Conservation (phyloP, 2,888 invertebrate genomes). For the Tetrapedia diversipes region DNA sequence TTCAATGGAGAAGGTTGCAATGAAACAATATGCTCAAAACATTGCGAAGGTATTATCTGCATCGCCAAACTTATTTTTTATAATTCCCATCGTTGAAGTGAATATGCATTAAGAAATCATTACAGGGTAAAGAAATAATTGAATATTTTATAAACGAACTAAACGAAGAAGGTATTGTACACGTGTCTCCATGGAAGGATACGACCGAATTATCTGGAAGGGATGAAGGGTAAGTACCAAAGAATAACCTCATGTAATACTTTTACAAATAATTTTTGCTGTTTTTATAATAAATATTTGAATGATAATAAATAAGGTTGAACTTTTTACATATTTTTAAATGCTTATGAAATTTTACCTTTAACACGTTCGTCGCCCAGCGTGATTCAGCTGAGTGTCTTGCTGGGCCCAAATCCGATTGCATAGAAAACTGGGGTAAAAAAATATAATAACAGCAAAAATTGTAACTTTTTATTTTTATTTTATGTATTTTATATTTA, state of each 20-base stretch:
- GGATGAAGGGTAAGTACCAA: slow-evolving; percentile 61
- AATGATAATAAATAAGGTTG: too few species aligned
- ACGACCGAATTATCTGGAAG: slow-evolving; percentile 58
- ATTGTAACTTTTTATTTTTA: too few species aligned
- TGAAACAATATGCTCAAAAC: slow-evolving; percentile 96
- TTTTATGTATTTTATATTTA: too few species aligned
- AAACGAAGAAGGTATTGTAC: slow-evolving; percentile 88
- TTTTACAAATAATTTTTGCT: background rate
- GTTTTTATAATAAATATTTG: background rate
- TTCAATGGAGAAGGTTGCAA: slow-evolving; percentile 96
- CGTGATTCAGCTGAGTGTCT: too few species aligned
- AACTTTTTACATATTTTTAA: too few species aligned
- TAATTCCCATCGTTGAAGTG: background rate
- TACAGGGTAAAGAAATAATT: slow-evolving; percentile 95
- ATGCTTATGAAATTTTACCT: too few species aligned
- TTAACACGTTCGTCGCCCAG: too few species aligned
- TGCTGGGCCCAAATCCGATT: too few species aligned
- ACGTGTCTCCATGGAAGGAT: slow-evolving; percentile 86
- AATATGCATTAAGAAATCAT: background rate
- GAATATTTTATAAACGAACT: slow-evolving; percentile 93
- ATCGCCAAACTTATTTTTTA: background rate
- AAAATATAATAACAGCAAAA: too few species aligned
- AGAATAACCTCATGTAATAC: background rate
- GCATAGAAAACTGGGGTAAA: too few species aligned
- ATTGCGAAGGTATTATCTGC: slow-evolving; percentile 86